A percentile compares a stretch with the other conserved stretches of the same genome.
Evolutionary conservation across 2,113 vertebrate genomes (phyloP).

Genomic region (Bagarius yarrelli): DNA sequence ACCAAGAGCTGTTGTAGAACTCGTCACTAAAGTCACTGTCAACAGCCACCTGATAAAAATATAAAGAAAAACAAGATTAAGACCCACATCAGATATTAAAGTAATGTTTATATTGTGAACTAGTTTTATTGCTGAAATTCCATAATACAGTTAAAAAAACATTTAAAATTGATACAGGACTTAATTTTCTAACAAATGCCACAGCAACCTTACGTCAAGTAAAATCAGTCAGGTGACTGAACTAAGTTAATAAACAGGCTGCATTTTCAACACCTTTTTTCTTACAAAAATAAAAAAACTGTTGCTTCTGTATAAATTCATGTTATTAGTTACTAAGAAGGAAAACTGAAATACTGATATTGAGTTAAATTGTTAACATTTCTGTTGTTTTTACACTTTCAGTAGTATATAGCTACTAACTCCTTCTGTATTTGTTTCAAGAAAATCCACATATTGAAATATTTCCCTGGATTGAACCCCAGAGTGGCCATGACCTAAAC

Average conservation of each 20-base stretch:
- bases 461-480: too few relatives aligned
- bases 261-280: background rate
- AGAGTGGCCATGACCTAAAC: too few relatives aligned
- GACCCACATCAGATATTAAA: background rate
- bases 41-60: conserved; percentile 74
- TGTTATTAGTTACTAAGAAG: background rate
- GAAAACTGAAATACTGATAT: background rate
- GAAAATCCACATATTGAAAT: too few relatives aligned
- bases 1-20: conserved; percentile 87
- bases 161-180: background rate
- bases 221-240: background rate
- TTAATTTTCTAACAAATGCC: background rate
- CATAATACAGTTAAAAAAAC: background rate
- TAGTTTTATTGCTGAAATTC: background rate
- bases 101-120: background rate
- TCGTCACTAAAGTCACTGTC: conserved; percentile 87
- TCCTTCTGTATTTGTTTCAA: too few relatives aligned
- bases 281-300: background rate
- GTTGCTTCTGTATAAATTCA: background rate
- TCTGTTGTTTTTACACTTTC: background rate
- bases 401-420: too few relatives aligned
- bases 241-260: too few relatives aligned
- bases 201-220: background rate
- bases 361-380: background rate
- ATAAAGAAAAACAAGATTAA: background rate